Evolutionary conservation across 2,888 invertebrate genomes (phyloP), one percentile per base, ranked within the genome.

Genomic region (Opisthograptis luteolata): DNA sequence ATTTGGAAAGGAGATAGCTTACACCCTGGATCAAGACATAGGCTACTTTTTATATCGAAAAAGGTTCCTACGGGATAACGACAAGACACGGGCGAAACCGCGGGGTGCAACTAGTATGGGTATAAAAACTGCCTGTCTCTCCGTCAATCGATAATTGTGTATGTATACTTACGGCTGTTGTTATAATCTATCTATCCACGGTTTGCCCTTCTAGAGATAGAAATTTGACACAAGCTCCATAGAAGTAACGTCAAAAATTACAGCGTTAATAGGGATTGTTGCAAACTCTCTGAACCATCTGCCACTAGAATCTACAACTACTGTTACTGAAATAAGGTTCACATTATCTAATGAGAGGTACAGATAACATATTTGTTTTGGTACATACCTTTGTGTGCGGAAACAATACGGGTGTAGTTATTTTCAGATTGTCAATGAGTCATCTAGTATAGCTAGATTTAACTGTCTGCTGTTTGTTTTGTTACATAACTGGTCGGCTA

Each of bases 341-440:
- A 45, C 37, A 34, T 46, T 34, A 15, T 13, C 6, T 32, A 25
- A 12, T 39, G 22, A 12, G 8, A 15, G 3, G 9, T 2, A 5
- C 24, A 41, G 19, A 43, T 42, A 37, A 43, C n/a, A n/a, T 55
- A 36, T 30, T 60, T 46, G 60, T 48, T 54, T 47, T 54, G 49
- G 50, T 52, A 50, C 58, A 58, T 61, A 27, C 61, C 58, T 57
- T 62, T 64, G 66, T 64, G 39, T 17, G 41, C 37, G 62, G 57
- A 65, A 62, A 79, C 77, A 80, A 79, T 77, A 70, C 66, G 55
- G 50, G 59, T 51, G 68, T 52, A 60, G 70, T 71, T 79, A 79
- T 78, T 79, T 76, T 60, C 62, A 71, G 67, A 60, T 61, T 56
- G 69, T 70, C 68, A 74, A 68, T 80, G 78, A 78, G 71, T 80